Percentiles rank a stretch among this genome's conserved stretches.
Evolutionary conservation across 2,888 invertebrate genomes (phyloP).

Genomic region (Drosophila parthenogenetica): DNA sequence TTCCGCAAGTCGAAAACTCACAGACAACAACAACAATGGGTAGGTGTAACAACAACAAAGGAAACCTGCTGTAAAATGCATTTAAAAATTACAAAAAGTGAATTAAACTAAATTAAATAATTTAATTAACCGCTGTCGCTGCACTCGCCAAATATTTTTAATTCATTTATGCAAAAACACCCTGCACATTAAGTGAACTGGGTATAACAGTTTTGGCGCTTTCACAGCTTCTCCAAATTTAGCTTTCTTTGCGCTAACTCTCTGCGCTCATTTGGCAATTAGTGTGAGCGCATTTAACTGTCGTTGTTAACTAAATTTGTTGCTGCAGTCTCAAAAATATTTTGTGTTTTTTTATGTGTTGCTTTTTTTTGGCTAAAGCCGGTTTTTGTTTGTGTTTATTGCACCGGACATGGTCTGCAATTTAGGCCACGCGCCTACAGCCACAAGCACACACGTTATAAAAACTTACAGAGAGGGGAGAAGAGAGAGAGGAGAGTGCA

Average conservation of each 20-base stretch:
- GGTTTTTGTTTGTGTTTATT: conserved; percentile 36
- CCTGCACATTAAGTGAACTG: neutral
- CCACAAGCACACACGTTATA: conserved; percentile 24
- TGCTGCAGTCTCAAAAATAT: conserved; percentile 28
- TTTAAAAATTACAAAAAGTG: conserved; percentile 2
- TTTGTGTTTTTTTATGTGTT: neutral
- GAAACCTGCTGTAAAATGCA: conserved; percentile 37
- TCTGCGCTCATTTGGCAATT: neutral
- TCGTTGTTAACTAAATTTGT: conserved; percentile 29
- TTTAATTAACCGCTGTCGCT: conserved; percentile 67
- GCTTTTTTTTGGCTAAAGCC: conserved; percentile 20
- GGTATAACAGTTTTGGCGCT: neutral
- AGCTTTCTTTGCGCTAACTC: neutral
- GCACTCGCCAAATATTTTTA: conserved; percentile 30
- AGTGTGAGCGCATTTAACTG: conserved; percentile 25
- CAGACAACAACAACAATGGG: conserved; percentile 19
- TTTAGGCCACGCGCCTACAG: conserved; percentile 79
- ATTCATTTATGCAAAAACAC: conserved; percentile 43
- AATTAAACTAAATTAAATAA: conserved; percentile 65
- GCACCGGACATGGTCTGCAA: conserved; percentile 71
- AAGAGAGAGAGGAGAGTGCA: neutral
- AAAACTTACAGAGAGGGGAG: neutral
- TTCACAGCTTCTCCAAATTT: neutral
- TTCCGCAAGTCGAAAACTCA: conserved; percentile 10
- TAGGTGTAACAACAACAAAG: conserved; percentile 8